A percentile compares a stretch with the other conserved stretches of the same genome.
These are phyloP conservation scores for Drosophila obscura DNA, from an alignment of 1,140 invertebrate genomes.

Conservation along the genomic window DNA sequence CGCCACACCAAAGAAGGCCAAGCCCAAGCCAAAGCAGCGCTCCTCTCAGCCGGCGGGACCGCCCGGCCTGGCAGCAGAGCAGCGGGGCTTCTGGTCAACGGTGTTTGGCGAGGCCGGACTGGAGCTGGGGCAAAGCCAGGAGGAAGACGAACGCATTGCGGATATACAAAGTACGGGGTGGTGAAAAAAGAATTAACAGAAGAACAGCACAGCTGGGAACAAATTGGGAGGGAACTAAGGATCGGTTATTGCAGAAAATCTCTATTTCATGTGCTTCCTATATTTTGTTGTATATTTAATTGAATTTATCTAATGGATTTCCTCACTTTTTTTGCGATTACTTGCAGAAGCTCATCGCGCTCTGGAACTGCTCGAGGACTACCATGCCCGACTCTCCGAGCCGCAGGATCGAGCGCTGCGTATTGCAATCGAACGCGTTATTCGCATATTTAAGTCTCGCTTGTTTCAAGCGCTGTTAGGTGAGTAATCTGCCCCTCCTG, in stretches of 20 bases:
- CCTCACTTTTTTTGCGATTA: background rate
- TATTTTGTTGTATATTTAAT: background rate
- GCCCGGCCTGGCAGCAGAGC: background rate
- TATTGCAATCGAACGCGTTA: slow-evolving; percentile 97
- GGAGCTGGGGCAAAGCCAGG: slow-evolving; percentile 27
- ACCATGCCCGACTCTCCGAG: slow-evolving; percentile 95
- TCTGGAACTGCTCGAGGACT: slow-evolving; percentile 98
- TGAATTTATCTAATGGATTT: background rate
- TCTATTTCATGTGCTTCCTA: no score
- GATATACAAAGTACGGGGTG: slow-evolving; percentile 63
- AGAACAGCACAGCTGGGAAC: no score
- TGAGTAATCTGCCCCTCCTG: slow-evolving; percentile 86
- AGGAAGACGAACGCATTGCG: slow-evolving; percentile 40
- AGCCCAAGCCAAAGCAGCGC: slow-evolving; percentile 12
- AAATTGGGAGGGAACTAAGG: no score
- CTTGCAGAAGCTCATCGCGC: slow-evolving; percentile 97
- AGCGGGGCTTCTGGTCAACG: slow-evolving; percentile 58
- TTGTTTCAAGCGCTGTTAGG: slow-evolving; percentile 98
- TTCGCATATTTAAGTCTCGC: slow-evolving; percentile 98
- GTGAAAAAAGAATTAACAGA: background rate
- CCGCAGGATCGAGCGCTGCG: slow-evolving; percentile 97
- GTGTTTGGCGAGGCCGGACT: slow-evolving; percentile 53
- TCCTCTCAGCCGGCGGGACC: slow-evolving; percentile 19
- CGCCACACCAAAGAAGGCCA: background rate
- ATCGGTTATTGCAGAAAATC: no score